Conservation (phyloP, 2,113 vertebrate genomes). For the Rhabdomys dilectus region DNA sequence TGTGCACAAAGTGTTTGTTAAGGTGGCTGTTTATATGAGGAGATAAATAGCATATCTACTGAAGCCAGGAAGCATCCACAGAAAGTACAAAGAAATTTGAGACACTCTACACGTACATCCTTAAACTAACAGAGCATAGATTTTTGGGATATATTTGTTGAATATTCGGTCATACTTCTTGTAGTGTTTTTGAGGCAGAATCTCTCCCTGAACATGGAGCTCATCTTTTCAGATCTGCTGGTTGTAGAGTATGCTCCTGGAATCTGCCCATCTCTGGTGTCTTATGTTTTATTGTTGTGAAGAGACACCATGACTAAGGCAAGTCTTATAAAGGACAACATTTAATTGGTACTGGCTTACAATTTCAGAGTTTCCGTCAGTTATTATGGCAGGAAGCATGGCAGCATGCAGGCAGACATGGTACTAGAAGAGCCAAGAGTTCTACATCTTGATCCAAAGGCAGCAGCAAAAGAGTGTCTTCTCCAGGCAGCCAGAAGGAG, state of each 20-base stretch:
- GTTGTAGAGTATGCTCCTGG: not conserved
- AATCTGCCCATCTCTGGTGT: not conserved
- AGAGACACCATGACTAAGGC: too few relatives aligned
- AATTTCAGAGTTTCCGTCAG: too few relatives aligned
- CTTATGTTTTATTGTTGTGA: too few relatives aligned
- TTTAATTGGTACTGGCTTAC: too few relatives aligned
- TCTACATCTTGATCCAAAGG: too few relatives aligned
- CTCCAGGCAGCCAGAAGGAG: too few relatives aligned
- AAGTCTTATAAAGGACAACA: too few relatives aligned
- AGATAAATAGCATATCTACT: constrained; percentile 65
- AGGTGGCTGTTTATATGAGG: constrained; percentile 70
- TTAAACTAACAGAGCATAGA: constrained; percentile 43
- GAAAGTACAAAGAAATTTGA: not conserved
- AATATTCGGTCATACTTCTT: constrained; percentile 5
- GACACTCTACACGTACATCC: constrained; percentile 21
- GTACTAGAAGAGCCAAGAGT: too few relatives aligned
- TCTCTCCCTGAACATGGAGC: not conserved
- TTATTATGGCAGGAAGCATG: too few relatives aligned
- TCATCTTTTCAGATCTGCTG: not conserved
- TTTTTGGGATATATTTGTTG: constrained; percentile 24
- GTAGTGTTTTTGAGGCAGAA: not conserved
- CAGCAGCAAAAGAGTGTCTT: too few relatives aligned
- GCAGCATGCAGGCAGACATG: too few relatives aligned
- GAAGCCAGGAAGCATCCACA: constrained; percentile 49
- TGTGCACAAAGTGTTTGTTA: constrained; percentile 54